Percentiles rank a stretch among this genome's conserved stretches.
Evolutionary conservation across 2,888 invertebrate genomes (phyloP).

Genomic region (Coelinius sp.): DNA sequence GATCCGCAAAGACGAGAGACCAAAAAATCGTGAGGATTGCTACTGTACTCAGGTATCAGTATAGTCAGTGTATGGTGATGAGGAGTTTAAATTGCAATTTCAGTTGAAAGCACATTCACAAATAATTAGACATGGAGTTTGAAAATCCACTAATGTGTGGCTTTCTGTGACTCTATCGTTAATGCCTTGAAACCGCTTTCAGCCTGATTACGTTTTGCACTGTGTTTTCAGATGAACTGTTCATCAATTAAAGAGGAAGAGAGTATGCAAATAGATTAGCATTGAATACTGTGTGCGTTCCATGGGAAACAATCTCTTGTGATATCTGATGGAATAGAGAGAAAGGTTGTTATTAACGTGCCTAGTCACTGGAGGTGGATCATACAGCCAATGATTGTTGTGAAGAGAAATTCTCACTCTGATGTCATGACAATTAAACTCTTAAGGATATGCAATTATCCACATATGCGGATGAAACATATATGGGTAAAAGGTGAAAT

Average conservation of each 20-base stretch:
- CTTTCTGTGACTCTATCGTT: neutral
- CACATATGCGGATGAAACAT: neutral
- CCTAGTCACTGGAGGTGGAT: conserved; percentile 28
- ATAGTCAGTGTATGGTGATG: neutral
- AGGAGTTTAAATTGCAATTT: neutral
- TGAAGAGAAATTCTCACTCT: neutral
- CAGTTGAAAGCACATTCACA: conserved; percentile 5
- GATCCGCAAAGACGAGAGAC: neutral
- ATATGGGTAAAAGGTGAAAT: neutral
- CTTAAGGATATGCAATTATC: conserved; percentile 13
- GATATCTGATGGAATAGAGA: conserved; percentile 5
- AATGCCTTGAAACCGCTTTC: conserved; percentile 10
- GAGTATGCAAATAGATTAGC: conserved; percentile 3
- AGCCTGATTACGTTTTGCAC: neutral
- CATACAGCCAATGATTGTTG: conserved; percentile 17
- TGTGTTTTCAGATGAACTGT: conserved; percentile 1
- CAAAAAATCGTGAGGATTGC: neutral
- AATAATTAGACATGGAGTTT: neutral
- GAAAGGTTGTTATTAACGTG: conserved; percentile 39
- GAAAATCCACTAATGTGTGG: conserved; percentile 6
- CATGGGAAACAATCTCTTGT: conserved; percentile 26
- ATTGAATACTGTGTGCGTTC: neutral
- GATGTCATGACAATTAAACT: conserved; percentile 24
- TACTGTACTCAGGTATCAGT: neutral
- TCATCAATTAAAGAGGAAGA: conserved; percentile 16